Evolutionary conservation across 2,113 vertebrate species (phyloP).

Genomic region (Chaetodon auriga): DNA sequence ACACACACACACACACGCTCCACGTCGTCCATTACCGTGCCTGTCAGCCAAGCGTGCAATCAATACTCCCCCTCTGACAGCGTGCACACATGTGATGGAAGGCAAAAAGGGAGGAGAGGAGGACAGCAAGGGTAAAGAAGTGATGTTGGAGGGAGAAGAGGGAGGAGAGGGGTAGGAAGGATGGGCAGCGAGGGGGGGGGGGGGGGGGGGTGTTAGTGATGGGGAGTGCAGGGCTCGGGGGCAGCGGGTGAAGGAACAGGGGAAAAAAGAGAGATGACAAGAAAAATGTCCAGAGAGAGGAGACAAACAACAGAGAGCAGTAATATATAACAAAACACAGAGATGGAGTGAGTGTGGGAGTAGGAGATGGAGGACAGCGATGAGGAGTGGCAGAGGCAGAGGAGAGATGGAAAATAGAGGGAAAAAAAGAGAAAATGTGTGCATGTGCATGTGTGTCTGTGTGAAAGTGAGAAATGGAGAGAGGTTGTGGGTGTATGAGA

Average conservation of each 20-base stretch:
- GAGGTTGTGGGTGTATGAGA: slow-evolving; percentile 77
- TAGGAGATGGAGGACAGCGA: slow-evolving; percentile 75
- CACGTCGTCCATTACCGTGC: slow-evolving; percentile 73
- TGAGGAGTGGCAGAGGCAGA: slow-evolving; percentile 73
- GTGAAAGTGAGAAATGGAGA: slow-evolving; percentile 61
- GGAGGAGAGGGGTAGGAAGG: slow-evolving; percentile 15
- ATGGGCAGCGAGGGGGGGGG: slow-evolving; percentile 6
- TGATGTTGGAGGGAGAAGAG: slow-evolving; percentile 8
- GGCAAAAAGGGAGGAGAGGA: slow-evolving; percentile 55
- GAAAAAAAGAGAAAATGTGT: slow-evolving; percentile 41
- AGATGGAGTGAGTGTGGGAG: slow-evolving; percentile 77
- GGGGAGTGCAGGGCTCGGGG: slow-evolving; percentile 47
- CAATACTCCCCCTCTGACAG: slow-evolving; percentile 76
- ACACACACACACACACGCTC: slow-evolving; percentile 2
- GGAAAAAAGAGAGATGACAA: slow-evolving; percentile 65
- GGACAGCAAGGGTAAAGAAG: slow-evolving; percentile 46
- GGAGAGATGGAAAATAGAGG: slow-evolving; percentile 64
- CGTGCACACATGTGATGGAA: slow-evolving; percentile 74
- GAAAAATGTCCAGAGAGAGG: slow-evolving; percentile 68
- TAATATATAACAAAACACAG: slow-evolving; percentile 71
- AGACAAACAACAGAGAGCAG: slow-evolving; percentile 72
- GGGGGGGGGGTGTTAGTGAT: slow-evolving; percentile 35
- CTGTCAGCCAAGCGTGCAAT: slow-evolving; percentile 79
- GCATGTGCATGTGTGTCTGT: slow-evolving; percentile 24
- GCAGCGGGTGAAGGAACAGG: slow-evolving; percentile 49